phyloP scores from a whole-genome alignment of 2,113 vertebrate species.

The Lepidothrix coronata region DNA sequence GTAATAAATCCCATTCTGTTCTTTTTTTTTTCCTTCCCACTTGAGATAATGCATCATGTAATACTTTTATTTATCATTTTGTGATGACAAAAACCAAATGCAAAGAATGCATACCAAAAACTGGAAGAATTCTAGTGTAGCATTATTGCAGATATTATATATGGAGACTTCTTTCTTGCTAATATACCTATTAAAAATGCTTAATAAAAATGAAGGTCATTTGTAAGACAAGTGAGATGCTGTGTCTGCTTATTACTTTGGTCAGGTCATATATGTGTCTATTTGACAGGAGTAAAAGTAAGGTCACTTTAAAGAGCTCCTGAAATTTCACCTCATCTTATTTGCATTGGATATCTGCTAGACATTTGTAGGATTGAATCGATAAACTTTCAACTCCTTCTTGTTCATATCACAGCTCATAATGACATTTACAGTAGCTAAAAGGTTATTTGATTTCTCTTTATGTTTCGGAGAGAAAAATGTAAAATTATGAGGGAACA shows the following conservation, averaged over 20 bases:
- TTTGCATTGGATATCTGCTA: not conserved
- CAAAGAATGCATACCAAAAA: not conserved
- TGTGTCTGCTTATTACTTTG: not conserved
- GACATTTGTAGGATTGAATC: not conserved
- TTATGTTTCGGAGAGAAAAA: not conserved
- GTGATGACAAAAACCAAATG: not conserved
- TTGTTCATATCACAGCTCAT: slow-evolving; percentile 8
- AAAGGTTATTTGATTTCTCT: slow-evolving; percentile 34
- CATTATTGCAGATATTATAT: not conserved
- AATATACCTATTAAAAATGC: not conserved
- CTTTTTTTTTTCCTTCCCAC: not conserved
- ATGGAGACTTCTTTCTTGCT: not conserved
- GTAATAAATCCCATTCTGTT: not conserved
- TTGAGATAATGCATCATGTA: not conserved
- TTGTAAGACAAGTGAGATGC: not conserved
- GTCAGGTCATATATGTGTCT: not conserved
- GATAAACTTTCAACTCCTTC: not conserved
- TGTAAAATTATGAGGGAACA: not conserved
- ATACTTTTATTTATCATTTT: not conserved
- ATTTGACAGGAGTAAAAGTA: not conserved
- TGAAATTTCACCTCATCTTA: not conserved
- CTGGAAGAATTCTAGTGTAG: not conserved
- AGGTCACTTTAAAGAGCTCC: not conserved
- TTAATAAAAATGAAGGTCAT: not conserved
- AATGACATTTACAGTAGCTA: slow-evolving; percentile 43